A percentile compares a stretch with the other conserved stretches of the same genome.
Evolutionary conservation across 2,113 vertebrate species (phyloP).

Genomic region (Solea solea): DNA sequence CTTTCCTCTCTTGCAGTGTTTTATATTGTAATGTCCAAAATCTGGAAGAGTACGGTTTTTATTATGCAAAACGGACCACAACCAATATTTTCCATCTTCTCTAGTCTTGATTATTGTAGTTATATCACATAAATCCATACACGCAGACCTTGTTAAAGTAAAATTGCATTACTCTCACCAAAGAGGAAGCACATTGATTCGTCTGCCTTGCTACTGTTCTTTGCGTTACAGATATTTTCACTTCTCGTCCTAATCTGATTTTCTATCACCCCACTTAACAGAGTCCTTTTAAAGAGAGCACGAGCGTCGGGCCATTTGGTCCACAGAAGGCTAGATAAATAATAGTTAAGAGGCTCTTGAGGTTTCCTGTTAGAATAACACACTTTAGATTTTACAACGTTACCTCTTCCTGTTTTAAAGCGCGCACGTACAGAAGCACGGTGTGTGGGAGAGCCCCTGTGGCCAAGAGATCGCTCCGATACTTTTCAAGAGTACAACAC

Average conservation of each 20-base stretch:
- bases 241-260: slow-evolving; percentile 41
- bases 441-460: slow-evolving; percentile 12
- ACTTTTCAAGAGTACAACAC: slow-evolving; percentile 45
- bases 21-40: background rate
- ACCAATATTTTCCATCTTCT: background rate
- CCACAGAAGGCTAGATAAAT: slow-evolving; percentile 56
- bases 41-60: background rate
- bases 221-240: slow-evolving; percentile 40
- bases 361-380: slow-evolving; percentile 63
- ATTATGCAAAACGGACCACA: slow-evolving; percentile 1
- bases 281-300: slow-evolving; percentile 23
- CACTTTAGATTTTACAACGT: slow-evolving; percentile 54
- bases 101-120: slow-evolving; percentile 29
- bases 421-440: no score
- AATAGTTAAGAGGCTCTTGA: slow-evolving; percentile 61
- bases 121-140: slow-evolving; percentile 39
- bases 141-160: slow-evolving; percentile 47
- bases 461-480: slow-evolving; percentile 7
- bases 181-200: slow-evolving; percentile 32
- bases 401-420: slow-evolving; percentile 56
- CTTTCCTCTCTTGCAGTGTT: background rate
- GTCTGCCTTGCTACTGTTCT: slow-evolving; percentile 8
- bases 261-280: slow-evolving; percentile 18
- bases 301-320: slow-evolving; percentile 32
- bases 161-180: slow-evolving; percentile 20